phyloP scores from a whole-genome alignment of 2,888 invertebrate species.

The Pocota personata region DNA sequence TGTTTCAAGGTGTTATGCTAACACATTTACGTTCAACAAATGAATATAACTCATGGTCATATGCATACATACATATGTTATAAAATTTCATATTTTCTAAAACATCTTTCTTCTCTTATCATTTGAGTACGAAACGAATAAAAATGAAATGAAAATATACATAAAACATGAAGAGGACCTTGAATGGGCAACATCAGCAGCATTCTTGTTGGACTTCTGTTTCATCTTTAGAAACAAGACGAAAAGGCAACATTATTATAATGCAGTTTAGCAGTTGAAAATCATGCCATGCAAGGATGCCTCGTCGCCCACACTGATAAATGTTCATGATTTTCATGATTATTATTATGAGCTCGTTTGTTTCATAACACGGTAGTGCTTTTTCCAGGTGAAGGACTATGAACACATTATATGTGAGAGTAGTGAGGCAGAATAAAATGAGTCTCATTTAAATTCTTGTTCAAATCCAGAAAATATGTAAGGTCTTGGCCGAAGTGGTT shows the following conservation, averaged over 20 bases:
- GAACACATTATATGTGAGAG: neutral
- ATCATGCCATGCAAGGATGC: conserved; percentile 13
- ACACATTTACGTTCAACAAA: conserved; percentile 26
- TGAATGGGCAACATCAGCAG: conserved; percentile 17
- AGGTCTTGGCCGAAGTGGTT: neutral
- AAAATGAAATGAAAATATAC: conserved; percentile 18
- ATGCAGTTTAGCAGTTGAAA: conserved; percentile 44
- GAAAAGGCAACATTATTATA: conserved; percentile 49
- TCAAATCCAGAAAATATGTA: neutral
- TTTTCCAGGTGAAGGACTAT: conserved; percentile 50
- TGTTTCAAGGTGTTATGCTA: neutral
- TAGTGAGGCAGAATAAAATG: neutral
- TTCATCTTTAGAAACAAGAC: conserved; percentile 2
- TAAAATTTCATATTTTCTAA: conserved; percentile 29
- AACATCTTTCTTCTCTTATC: conserved; percentile 43
- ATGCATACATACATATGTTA: neutral
- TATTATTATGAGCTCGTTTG: conserved; percentile 50
- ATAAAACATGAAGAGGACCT: conserved; percentile 41
- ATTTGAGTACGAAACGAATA: conserved; percentile 19
- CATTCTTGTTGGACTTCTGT: conserved; percentile 14
- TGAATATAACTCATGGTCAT: conserved; percentile 22
- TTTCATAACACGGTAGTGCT: conserved; percentile 50
- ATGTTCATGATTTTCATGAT: conserved; percentile 59
- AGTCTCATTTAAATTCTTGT: neutral
- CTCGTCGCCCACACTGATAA: neutral